Conservation (phyloP, 2,888 invertebrate species). For the Sylvicola cinctus region DNA sequence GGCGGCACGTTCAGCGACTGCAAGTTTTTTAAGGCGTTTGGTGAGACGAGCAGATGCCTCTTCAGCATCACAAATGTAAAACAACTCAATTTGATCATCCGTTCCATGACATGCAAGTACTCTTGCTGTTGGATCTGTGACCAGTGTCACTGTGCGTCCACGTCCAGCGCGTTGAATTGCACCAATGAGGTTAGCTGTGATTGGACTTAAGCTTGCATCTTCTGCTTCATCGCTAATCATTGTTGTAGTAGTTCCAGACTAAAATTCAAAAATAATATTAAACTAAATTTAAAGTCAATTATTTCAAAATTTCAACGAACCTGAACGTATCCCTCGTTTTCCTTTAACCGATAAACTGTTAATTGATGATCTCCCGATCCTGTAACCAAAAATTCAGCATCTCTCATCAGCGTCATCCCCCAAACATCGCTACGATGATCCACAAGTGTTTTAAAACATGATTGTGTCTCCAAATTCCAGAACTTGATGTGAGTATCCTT, state of each 20-base stretch:
- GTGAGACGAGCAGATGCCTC: constrained; percentile 46
- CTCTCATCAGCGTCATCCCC: constrained; percentile 56
- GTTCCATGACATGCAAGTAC: constrained; percentile 67
- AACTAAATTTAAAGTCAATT: constrained; percentile 2
- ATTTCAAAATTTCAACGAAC: constrained; percentile 22
- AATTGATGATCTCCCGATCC: constrained; percentile 72
- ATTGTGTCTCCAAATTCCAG: constrained; percentile 89
- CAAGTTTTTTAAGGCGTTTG: constrained; percentile 53
- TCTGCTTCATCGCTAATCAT: constrained; percentile 8
- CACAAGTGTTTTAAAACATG: constrained; percentile 87
- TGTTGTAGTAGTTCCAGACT: too few species aligned
- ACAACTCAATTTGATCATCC: constrained; percentile 63
- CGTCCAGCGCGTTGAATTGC: constrained; percentile 55
- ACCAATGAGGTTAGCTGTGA: constrained; percentile 61
- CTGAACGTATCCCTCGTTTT: constrained; percentile 24
- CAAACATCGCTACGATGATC: constrained; percentile 81
- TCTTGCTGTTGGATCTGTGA: constrained; percentile 46
- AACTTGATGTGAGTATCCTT: constrained; percentile 92
- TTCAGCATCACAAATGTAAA: constrained; percentile 53
- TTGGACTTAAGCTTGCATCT: constrained; percentile 28
- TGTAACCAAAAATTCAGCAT: constrained; percentile 67
- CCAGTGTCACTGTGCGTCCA: constrained; percentile 59
- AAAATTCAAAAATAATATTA: too few species aligned
- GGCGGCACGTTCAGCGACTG: constrained; percentile 14
- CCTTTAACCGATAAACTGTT: constrained; percentile 59